Conservation (phyloP, 2,113 vertebrate species). For the Hymenochirus boettgeri region DNA sequence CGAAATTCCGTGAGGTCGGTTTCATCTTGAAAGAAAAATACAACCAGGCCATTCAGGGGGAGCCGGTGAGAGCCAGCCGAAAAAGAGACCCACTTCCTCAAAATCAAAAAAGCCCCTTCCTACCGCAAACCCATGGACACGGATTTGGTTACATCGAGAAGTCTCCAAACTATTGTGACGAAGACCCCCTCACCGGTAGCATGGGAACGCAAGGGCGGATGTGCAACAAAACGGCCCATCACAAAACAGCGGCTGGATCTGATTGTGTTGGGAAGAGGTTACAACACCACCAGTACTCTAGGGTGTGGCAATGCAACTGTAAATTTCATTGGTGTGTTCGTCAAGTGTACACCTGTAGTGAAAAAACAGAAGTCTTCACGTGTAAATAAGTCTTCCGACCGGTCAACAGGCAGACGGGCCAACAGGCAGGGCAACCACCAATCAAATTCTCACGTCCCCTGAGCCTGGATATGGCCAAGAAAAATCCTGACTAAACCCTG, state of each 20-base stretch:
- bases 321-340: slow-evolving; percentile 98
- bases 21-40: slow-evolving; percentile 96
- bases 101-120: slow-evolving; percentile 91
- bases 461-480: neutral
- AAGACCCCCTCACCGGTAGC: slow-evolving; percentile 82
- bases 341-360: slow-evolving; percentile 96
- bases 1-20: slow-evolving; percentile 94
- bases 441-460: no score
- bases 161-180: slow-evolving; percentile 96
- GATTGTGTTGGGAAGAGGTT: slow-evolving; percentile 97
- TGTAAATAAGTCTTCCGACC: slow-evolving; percentile 73
- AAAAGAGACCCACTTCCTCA: slow-evolving; percentile 95
- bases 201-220: slow-evolving; percentile 88
- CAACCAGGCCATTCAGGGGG: slow-evolving; percentile 86
- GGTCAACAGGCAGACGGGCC: neutral
- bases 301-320: slow-evolving; percentile 98
- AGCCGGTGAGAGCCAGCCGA: slow-evolving; percentile 86
- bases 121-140: slow-evolving; percentile 95
- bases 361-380: slow-evolving; percentile 93
- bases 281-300: slow-evolving; percentile 95
- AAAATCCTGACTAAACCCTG: slow-evolving; percentile 8
- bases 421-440: neutral
- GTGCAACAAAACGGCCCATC: slow-evolving; percentile 94
- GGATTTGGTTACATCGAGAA: slow-evolving; percentile 95
- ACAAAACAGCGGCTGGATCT: slow-evolving; percentile 85